A percentile compares a stretch with the other conserved stretches of the same genome.
phyloP scores from a whole-genome alignment of 2,113 vertebrate genomes.

The Collichthys lucidus region DNA sequence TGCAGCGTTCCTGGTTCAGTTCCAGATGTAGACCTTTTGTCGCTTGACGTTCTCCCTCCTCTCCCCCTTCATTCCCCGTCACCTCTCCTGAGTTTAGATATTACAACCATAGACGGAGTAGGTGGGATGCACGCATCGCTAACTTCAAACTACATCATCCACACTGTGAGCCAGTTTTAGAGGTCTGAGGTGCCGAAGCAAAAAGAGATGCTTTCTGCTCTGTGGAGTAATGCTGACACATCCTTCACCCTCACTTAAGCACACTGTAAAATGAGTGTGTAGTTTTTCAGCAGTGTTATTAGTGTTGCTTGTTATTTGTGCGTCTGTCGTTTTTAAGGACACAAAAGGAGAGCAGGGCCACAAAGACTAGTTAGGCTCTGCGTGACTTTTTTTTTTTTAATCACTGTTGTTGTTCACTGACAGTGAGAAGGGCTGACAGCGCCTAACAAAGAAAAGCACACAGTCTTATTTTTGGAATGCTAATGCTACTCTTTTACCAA shows the following conservation, averaged over 20 bases:
- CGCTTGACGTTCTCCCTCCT: background rate
- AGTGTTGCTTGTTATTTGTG: slow-evolving; percentile 50
- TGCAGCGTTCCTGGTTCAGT: background rate
- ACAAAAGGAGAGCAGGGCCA: slow-evolving; percentile 24
- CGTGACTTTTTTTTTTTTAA: slow-evolving; percentile 16
- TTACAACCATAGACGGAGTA: background rate
- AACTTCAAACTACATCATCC: slow-evolving; percentile 61
- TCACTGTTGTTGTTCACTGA: slow-evolving; percentile 48
- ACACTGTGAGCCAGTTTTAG: slow-evolving; percentile 2
- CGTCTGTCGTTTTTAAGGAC: slow-evolving; percentile 44
- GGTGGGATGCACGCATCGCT: slow-evolving; percentile 19
- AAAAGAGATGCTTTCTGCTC: slow-evolving; percentile 73
- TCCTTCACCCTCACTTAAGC: slow-evolving; percentile 52
- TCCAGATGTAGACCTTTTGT: background rate
- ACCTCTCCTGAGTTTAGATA: background rate
- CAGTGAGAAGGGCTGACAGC: slow-evolving; percentile 59
- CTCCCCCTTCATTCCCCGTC: background rate
- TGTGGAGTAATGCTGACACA: slow-evolving; percentile 52
- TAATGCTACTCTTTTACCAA: slow-evolving; percentile 50
- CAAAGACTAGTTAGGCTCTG: slow-evolving; percentile 43
- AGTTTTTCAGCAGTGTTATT: slow-evolving; percentile 55
- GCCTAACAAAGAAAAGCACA: slow-evolving; percentile 61
- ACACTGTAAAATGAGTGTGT: slow-evolving; percentile 52
- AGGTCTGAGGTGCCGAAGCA: slow-evolving; percentile 56
- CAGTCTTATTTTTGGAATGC: slow-evolving; percentile 56